phyloP scores from a whole-genome alignment of 2,797 vertebrate genomes.

The Pelobates cultripes region DNA sequence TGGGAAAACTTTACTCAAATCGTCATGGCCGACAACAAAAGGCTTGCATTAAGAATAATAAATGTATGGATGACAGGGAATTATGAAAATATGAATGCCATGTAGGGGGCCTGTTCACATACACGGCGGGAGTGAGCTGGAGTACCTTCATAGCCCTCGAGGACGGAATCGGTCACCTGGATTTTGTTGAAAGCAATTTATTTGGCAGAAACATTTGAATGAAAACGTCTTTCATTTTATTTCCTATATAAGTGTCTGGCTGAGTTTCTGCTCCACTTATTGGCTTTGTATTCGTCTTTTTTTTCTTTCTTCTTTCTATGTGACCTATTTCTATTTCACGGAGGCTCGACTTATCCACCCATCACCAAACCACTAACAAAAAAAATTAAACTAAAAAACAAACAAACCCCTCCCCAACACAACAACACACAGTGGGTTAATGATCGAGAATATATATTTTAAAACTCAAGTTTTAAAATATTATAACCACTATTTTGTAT shows the following conservation, averaged over 20 bases:
- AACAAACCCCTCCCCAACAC: not conserved
- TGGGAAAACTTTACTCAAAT: slow-evolving; percentile 40
- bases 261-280: slow-evolving; percentile 46
- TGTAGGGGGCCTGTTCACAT: slow-evolving; percentile 42
- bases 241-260: slow-evolving; percentile 25
- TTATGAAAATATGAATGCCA: slow-evolving; percentile 36
- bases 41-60: slow-evolving; percentile 48
- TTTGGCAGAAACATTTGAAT: slow-evolving; percentile 32
- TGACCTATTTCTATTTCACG: slow-evolving; percentile 39
- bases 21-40: slow-evolving; percentile 41
- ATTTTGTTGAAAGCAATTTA: slow-evolving; percentile 39
- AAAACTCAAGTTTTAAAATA: too few relatives aligned
- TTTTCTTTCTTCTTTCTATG: not conserved
- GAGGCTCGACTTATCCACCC: not conserved
- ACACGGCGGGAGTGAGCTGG: slow-evolving; percentile 25
- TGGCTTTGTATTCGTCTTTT: slow-evolving; percentile 7
- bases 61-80: slow-evolving; percentile 49
- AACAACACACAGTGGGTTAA: too few relatives aligned
- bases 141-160: slow-evolving; percentile 19
- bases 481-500: too few relatives aligned
- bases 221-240: slow-evolving; percentile 35
- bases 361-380: not conserved
- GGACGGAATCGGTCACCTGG: slow-evolving; percentile 29
- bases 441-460: too few relatives aligned
- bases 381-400: not conserved